A percentile compares a stretch with the other conserved stretches of the same genome.
Evolutionary conservation across 2,797 vertebrate genomes (phyloP).

Genomic region (Hypotaenidia philippensis): DNA sequence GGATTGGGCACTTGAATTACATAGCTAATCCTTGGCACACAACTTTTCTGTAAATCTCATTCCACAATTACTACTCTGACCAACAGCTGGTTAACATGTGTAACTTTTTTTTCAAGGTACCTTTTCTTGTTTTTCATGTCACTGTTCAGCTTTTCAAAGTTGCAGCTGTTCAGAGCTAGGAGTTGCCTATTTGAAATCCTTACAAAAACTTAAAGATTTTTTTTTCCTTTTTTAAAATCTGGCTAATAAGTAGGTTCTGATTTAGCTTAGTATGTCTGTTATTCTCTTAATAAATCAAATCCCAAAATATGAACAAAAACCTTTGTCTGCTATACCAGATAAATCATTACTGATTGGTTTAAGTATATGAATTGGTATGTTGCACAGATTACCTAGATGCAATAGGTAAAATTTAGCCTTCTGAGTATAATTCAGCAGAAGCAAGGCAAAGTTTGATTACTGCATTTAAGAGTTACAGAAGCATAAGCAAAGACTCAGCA

Average conservation of each 20-base stretch:
- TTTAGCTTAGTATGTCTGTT: neutral
- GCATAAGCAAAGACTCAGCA: neutral
- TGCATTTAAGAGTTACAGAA: neutral
- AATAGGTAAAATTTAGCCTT: neutral
- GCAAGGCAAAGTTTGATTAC: neutral
- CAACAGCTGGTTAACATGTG: constrained; percentile 41
- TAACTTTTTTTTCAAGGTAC: constrained; percentile 1
- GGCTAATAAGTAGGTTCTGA: neutral
- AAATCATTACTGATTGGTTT: neutral
- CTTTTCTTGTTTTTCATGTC: constrained; percentile 27
- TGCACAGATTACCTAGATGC: neutral
- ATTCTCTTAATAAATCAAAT: neutral
- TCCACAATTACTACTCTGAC: neutral
- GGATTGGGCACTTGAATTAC: neutral
- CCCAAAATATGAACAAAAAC: neutral
- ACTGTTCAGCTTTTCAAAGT: neutral
- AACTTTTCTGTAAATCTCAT: constrained; percentile 15
- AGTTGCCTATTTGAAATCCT: constrained; percentile 23
- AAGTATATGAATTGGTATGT: neutral
- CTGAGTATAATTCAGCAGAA: neutral
- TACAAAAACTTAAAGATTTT: neutral
- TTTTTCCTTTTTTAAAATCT: neutral
- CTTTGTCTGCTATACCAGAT: neutral
- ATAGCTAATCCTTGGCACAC: neutral
- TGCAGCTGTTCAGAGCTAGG: neutral